Conservation (phyloP, 2,113 vertebrate genomes). For the Bos indicus region DNA sequence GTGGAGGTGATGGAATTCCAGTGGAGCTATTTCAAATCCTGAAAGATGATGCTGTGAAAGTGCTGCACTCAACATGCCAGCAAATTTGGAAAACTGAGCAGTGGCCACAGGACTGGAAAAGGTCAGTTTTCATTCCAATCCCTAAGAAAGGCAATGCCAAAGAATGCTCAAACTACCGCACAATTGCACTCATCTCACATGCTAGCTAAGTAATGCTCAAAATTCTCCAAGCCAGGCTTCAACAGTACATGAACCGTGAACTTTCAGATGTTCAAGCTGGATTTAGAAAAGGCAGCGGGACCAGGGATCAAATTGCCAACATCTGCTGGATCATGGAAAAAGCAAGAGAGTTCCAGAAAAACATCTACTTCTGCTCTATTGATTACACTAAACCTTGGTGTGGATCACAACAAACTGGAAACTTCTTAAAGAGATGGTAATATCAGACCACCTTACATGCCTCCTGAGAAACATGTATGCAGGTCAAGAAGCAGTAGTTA, state of each 20-base stretch:
- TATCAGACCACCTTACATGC: neutral
- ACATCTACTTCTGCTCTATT: neutral
- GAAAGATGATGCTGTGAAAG: neutral
- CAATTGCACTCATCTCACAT: neutral
- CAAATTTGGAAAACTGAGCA: neutral
- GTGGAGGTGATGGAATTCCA: neutral
- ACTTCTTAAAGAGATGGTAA: neutral
- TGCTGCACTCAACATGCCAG: neutral
- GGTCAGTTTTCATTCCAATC: neutral
- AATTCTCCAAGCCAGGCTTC: neutral
- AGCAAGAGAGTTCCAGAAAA: neutral
- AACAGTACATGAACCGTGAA: neutral
- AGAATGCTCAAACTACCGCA: neutral
- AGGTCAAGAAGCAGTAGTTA: neutral
- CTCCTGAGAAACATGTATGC: neutral
- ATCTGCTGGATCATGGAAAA: neutral
- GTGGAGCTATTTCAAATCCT: neutral
- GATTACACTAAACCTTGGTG: accelerated
- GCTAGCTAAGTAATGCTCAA: neutral
- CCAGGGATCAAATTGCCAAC: neutral
- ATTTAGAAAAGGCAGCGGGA: neutral
- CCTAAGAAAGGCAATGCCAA: neutral
- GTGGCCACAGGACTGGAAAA: neutral
- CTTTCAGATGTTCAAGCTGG: neutral
- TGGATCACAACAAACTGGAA: neutral